phyloP scores from a whole-genome alignment of 2,113 vertebrate genomes.

The Datnioides undecimradiatus region DNA sequence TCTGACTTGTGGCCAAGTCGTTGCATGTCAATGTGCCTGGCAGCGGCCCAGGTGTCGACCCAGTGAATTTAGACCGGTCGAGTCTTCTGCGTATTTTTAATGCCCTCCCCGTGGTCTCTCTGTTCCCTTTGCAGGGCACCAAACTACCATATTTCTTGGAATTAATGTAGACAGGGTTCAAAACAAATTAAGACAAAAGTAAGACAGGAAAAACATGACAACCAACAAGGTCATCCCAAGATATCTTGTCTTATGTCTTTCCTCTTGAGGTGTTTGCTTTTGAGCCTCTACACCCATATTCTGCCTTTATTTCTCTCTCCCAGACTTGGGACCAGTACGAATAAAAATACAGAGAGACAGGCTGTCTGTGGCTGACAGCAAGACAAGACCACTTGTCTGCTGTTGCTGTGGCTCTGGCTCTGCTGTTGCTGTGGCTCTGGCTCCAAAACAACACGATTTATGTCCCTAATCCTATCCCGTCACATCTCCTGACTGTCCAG shows the following conservation, averaged over 20 bases:
- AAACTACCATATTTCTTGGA: not conserved
- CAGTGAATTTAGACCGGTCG: constrained; percentile 29
- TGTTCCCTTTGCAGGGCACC: not conserved
- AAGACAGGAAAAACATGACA: not conserved
- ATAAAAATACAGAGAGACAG: constrained; percentile 31
- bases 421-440: constrained; percentile 7
- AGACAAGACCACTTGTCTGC: constrained; percentile 2
- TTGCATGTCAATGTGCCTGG: constrained; percentile 51
- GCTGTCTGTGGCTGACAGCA: not conserved
- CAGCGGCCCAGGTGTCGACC: constrained; percentile 24
- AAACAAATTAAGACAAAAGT: not conserved
- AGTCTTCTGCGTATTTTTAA: constrained; percentile 21
- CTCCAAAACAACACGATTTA: constrained; percentile 44
- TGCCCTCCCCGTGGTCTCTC: not conserved
- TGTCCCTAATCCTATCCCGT: constrained; percentile 25
- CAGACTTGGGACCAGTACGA: constrained; percentile 36
- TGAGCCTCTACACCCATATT: not conserved
- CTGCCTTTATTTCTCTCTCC: constrained; percentile 15
- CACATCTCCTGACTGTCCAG: constrained; percentile 35
- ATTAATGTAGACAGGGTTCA: not conserved
- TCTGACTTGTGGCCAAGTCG: constrained; percentile 47
- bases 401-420: constrained; percentile 12
- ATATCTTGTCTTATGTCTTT: not conserved
- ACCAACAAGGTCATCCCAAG: not conserved
- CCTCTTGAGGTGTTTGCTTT: not conserved